Evolutionary conservation across 2,888 invertebrate species (phyloP).

Genomic region (Endotricha flammealis): DNA sequence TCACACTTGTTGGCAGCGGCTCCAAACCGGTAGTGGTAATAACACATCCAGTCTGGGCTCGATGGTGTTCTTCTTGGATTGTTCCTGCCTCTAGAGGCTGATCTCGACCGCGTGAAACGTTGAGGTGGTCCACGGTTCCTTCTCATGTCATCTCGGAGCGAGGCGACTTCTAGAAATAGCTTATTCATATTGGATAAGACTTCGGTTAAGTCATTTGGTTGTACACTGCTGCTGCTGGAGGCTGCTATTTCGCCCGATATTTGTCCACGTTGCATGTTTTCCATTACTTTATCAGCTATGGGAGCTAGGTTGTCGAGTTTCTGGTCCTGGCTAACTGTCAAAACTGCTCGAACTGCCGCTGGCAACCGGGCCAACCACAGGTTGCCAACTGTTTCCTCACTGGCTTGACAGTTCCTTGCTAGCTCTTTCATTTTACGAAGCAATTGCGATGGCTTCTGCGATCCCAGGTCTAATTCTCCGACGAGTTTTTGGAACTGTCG

Average conservation of each 20-base stretch:
- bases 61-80: neutral
- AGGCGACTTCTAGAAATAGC: slow-evolving; percentile 1
- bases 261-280: neutral
- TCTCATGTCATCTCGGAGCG: neutral
- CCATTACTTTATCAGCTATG: slow-evolving; percentile 1
- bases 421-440: slow-evolving; percentile 5
- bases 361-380: neutral
- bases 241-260: neutral
- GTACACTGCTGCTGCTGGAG: neutral
- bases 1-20: neutral
- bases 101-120: neutral
- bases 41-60: slow-evolving; percentile 1
- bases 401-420: neutral
- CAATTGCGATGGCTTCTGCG: slow-evolving; percentile 8
- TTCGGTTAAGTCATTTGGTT: neutral
- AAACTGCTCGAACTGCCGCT: slow-evolving; percentile 1
- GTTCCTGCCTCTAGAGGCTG: neutral
- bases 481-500: slow-evolving; percentile 8
- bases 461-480: slow-evolving; percentile 6
- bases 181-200: neutral
- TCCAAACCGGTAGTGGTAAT: neutral
- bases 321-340: neutral
- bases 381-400: neutral
- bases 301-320: neutral
- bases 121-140: neutral